Base-by-base conservation (phyloP, 2,888 invertebrate species). In the Portevinia maculata region DNA sequence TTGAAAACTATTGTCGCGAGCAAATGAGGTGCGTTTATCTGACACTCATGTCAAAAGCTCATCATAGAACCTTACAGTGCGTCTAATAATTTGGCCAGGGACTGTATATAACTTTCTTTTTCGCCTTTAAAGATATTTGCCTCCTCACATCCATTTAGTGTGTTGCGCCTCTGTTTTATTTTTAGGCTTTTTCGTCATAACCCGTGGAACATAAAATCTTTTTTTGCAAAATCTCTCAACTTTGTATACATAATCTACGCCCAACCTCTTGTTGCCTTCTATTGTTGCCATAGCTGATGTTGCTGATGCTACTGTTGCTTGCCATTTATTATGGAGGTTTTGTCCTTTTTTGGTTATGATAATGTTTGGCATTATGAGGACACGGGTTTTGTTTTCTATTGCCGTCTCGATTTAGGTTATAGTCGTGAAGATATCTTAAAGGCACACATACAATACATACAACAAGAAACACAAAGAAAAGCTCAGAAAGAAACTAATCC, bases 291-390 rank as follows among this genome's bases (percentile, higher is more conserved):
- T 64, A 39, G 44, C 60, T 15, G 37, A 11, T 34, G 34, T n/a
- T 76, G 39, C 55, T 65, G 50, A 24, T 64, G 48, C 30, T 79
- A 60, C 73, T 71, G 44, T 75, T 41, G 78, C 70, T 70, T 59
- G 70, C 67, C 84, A 73, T 84, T 71, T 70, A 67, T 84, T 79
- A 64, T 64, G 69, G 65, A 67, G 60, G 55, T 57, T 59, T 62
- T 57, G 48, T 48, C 41, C 34, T 34, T 62, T 62, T 70, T 59
- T 67, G 64, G 70, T 73, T 83, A 71, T 71, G 71, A 62, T 83
- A 71, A 78, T 71, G 65, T 65, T 76, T 53, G 65, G 55, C 17
- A 39, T 62, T 62, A 67, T 60, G 21, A 19, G 44, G 65, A 70
- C 37, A 67, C 28, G 44, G 46, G 59, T 65, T 60, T 57, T 65